Percentiles rank a stretch among this genome's conserved stretches.
Conservation (phyloP, 2,888 invertebrate genomes). For the Drosophila infuscata region DNA sequence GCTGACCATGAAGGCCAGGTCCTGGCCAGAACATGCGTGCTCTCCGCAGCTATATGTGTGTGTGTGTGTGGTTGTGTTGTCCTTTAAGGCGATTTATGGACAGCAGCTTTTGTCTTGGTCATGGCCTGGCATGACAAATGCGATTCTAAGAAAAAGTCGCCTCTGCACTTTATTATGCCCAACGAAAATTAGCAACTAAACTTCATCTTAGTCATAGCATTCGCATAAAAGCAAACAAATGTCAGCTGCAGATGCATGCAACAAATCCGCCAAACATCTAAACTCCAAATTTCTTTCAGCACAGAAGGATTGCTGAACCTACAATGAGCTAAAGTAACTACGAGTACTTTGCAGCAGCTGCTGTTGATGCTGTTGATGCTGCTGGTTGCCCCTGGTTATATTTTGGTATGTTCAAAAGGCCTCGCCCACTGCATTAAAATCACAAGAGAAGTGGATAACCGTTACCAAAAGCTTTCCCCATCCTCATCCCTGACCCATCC, state of each 20-base stretch:
- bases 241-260: constrained; percentile 59
- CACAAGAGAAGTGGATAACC: constrained; percentile 80
- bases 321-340: constrained; percentile 61
- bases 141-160: constrained; percentile 46
- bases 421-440: constrained; percentile 76
- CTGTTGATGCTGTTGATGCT: constrained; percentile 47
- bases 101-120: constrained; percentile 53
- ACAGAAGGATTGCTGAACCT: constrained; percentile 35
- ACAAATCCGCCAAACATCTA: constrained; percentile 1
- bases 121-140: constrained; percentile 61
- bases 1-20: constrained; percentile 58
- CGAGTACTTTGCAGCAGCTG: constrained; percentile 50
- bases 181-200: constrained; percentile 63
- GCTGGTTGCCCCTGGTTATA: constrained; percentile 75
- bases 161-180: constrained; percentile 69
- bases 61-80: constrained; percentile 14
- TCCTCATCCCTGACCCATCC: neutral
- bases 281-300: constrained; percentile 6
- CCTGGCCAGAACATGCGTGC: constrained; percentile 34
- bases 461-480: constrained; percentile 67
- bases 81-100: constrained; percentile 74
- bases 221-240: constrained; percentile 78
- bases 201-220: constrained; percentile 45
- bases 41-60: constrained; percentile 5
- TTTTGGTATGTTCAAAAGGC: constrained; percentile 65